Percentiles rank a stretch among this genome's conserved stretches.
Evolutionary conservation across 2,113 vertebrate species (phyloP).

Genomic region (Lagopus muta): DNA sequence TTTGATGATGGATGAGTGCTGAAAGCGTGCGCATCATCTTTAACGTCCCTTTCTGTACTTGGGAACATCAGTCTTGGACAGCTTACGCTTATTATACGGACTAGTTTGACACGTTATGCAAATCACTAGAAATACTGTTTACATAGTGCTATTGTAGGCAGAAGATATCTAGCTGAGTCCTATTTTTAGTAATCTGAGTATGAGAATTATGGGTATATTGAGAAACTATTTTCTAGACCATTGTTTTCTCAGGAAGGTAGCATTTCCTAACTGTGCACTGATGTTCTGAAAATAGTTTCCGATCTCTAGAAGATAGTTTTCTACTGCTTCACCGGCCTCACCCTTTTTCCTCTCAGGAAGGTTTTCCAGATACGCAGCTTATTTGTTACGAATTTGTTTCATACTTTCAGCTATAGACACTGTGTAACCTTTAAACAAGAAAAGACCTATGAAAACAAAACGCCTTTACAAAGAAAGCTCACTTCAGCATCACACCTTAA

Average conservation of each 20-base stretch:
- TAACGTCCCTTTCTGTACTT: background rate
- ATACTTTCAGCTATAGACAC: background rate
- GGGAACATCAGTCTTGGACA: constrained; percentile 6
- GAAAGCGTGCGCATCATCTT: background rate
- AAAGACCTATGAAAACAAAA: background rate
- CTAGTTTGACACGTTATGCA: background rate
- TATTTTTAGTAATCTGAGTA: constrained; percentile 13
- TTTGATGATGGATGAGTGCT: constrained; percentile 5
- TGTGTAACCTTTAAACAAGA: background rate
- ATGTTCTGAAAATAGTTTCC: constrained; percentile 8
- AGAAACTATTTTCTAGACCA: background rate
- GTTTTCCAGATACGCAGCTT: background rate
- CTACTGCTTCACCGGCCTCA: background rate
- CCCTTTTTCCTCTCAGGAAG: constrained; percentile 5
- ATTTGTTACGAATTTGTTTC: constrained; percentile 13
- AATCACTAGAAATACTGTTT: constrained; percentile 7
- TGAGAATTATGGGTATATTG: constrained; percentile 35
- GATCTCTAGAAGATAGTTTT: background rate
- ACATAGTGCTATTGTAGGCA: background rate
- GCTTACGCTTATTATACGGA: constrained; percentile 4
- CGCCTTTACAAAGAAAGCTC: background rate
- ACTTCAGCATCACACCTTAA: background rate
- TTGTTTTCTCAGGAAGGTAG: background rate
- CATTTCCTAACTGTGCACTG: background rate
- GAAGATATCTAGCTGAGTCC: constrained; percentile 25